phyloP scores from a whole-genome alignment of 2,113 vertebrate species.

The Trichechus manatus region DNA sequence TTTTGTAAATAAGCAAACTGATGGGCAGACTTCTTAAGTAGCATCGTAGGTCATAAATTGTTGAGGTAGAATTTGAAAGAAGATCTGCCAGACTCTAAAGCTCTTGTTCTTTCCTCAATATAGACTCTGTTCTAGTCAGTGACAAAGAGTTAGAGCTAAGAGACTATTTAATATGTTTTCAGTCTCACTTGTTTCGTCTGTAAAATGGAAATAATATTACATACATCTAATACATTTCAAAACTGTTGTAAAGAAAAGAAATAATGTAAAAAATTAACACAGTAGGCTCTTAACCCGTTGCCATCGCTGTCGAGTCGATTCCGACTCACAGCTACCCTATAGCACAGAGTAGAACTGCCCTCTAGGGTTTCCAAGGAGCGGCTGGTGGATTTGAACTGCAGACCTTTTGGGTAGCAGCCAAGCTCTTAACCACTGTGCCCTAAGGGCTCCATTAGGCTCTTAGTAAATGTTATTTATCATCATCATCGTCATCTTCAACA shows the following conservation, averaged over 20 bases:
- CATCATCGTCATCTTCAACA: neutral
- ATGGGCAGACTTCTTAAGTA: neutral
- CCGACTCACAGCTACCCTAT: too few species aligned
- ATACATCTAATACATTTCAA: neutral
- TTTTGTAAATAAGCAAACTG: neutral
- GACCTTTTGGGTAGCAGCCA: too few species aligned
- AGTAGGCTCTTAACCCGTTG: neutral
- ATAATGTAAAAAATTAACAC: neutral
- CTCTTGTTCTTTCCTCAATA: neutral
- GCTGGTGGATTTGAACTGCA: too few species aligned
- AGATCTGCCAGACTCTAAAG: neutral
- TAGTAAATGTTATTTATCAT: neutral
- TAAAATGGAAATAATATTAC: neutral
- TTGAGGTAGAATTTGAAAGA: neutral
- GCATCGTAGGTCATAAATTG: neutral
- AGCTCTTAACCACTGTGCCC: too few species aligned
- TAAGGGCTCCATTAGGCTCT: neutral
- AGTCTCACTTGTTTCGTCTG: conserved; percentile 1
- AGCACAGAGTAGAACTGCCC: too few species aligned
- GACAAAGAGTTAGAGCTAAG: neutral
- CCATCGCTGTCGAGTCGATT: too few species aligned
- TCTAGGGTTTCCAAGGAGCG: too few species aligned
- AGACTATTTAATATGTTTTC: conserved; percentile 8
- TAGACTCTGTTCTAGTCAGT: neutral
- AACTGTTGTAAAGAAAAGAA: neutral